Percentiles rank a stretch among this genome's conserved stretches.
Conservation (phyloP, 1,140 invertebrate species). For the Pseudomyrmex pallidus region DNA sequence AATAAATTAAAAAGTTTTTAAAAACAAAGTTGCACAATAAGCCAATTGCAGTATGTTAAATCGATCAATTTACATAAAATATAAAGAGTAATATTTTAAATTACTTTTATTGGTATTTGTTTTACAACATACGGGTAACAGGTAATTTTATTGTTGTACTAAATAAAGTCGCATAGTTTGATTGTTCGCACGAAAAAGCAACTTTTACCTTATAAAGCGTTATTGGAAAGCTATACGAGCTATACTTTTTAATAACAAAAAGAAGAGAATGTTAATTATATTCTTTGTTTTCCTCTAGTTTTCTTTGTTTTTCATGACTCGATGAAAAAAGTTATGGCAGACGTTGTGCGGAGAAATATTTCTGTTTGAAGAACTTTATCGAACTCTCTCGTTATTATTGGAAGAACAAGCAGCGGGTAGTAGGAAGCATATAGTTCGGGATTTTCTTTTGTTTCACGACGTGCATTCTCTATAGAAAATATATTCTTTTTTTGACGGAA, state of each 20-base stretch:
- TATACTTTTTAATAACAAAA: background rate
- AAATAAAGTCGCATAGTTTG: background rate
- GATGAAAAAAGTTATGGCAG: constrained; percentile 12
- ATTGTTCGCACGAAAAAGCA: too few species aligned
- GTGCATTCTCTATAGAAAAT: background rate
- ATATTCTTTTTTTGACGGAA: background rate
- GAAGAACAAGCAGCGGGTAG: background rate
- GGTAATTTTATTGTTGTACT: background rate
- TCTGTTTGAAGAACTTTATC: constrained; percentile 39
- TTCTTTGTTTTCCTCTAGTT: background rate
- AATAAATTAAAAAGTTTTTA: background rate
- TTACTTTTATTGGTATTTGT: too few species aligned
- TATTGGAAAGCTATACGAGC: background rate
- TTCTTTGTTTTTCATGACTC: constrained; percentile 2
- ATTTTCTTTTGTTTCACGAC: background rate
- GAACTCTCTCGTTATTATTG: constrained; percentile 30
- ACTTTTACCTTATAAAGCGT: too few species aligned
- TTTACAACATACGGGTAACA: background rate
- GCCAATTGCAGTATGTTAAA: too few species aligned
- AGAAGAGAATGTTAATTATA: constrained; percentile 39
- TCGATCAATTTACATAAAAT: too few species aligned
- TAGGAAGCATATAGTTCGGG: background rate
- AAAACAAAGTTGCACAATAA: background rate
- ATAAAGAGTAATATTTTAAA: too few species aligned
- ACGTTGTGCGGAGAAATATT: constrained; percentile 31